Base-by-base conservation (phyloP, 2,888 invertebrate species). In the Sphaerophoria taeniata region DNA sequence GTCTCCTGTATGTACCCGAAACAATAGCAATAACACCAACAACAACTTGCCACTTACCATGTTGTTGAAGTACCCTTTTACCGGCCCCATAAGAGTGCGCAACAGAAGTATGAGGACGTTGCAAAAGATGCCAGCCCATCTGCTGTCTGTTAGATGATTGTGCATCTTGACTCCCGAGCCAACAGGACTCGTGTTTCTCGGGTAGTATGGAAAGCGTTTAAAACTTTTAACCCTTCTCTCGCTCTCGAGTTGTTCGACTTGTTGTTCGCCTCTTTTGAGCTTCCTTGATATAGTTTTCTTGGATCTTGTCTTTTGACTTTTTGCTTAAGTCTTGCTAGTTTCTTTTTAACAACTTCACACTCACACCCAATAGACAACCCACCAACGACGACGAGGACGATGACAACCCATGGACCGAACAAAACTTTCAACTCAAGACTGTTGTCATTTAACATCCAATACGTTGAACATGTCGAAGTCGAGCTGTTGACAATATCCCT, bases 231-330 rank as follows among this genome's bases (percentile, higher is more conserved):
- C 60, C 55, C 65, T 63, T 12, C 36, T 45, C 24, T 14, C 16
- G 7, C 49, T 4, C 14, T n/a, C 14, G 39, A 43, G 3, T 4
- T 60, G 11, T 3, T 43, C 11, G 14, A 36, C 14, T 36, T 39
- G 5, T 39, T 16, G 49, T 43, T 72, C 34, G 16, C 14, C 58
- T 56, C 36, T 39, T 36, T 33, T 31, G 53, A 63, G 61, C 49
- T 63, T 34, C 56, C 56, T 55, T 74, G 58, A n/a, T n/a, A 78
- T 74, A 80, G 85, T 69, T 71, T 71, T 72, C 79, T 67, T 75
- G 74, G 53, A 71, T 75, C 71, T 84, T 84, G 79, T 80, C 79
- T 69, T 79, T 84, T 84, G 75, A 72, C 75, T 80, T 83, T 78
- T 75, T 80, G 49, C 73, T 16, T 16, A 61, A 36, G 31, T 53